phyloP scores from a whole-genome alignment of 2,797 vertebrate species.

The Amphiprion clarkii region DNA sequence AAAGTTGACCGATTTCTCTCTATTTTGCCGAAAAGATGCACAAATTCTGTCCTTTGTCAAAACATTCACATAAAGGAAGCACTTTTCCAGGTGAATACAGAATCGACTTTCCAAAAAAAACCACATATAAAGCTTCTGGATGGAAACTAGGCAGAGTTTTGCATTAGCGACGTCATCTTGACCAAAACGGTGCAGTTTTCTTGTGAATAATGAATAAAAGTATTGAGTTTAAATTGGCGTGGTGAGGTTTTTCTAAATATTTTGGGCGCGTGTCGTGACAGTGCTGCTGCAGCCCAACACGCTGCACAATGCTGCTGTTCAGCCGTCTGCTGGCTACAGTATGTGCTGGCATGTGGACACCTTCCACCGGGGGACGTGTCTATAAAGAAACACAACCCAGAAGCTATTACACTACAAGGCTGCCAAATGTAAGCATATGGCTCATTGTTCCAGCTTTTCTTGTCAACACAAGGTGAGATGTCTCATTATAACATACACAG shows the following conservation, averaged over 20 bases:
- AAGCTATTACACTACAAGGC: conserved; percentile 20
- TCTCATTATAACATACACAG: conserved; percentile 46
- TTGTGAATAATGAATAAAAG: conserved; percentile 35
- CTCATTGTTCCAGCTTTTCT: conserved; percentile 52
- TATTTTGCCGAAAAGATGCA: conserved; percentile 13
- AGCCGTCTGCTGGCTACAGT: conserved; percentile 27
- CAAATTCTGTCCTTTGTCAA: conserved; percentile 27
- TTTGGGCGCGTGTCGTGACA: conserved; percentile 30
- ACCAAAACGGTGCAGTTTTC: conserved; percentile 15
- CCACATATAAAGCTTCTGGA: conserved; percentile 14
- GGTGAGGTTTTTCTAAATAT: conserved; percentile 22
- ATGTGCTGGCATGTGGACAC: conserved; percentile 53
- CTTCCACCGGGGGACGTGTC: conserved; percentile 23
- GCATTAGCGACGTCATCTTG: conserved; percentile 2
- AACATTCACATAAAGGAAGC: conserved; percentile 16
- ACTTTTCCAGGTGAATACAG: conserved; percentile 25
- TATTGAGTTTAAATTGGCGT: conserved; percentile 29
- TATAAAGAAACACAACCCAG: conserved; percentile 15
- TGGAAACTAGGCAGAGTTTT: conserved; percentile 11
- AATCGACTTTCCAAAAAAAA: conserved; percentile 7
- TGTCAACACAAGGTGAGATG: conserved; percentile 41
- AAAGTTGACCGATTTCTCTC: conserved; percentile 37
- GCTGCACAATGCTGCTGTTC: conserved; percentile 47
- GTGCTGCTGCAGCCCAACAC: conserved; percentile 15
- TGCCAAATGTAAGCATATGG: conserved; percentile 60